Base-by-base conservation (phyloP, 1,140 invertebrate genomes). In the Brachionus rubens region DNA sequence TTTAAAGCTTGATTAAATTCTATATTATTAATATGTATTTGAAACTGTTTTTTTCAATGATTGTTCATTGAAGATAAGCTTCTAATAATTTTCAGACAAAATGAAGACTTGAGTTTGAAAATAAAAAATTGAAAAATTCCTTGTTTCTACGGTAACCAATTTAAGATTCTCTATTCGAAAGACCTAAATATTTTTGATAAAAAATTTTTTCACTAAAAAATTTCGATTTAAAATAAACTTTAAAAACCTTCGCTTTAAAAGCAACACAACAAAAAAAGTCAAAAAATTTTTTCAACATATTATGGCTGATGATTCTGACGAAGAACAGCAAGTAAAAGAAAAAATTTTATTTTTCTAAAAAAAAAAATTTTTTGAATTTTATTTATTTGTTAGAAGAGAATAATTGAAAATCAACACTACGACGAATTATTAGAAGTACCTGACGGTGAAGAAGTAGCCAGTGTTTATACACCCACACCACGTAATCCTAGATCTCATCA, bases 371-470 rank as follows among this genome's bases (percentile, higher is more conserved):
- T 56, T 56, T 9, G n/a, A 56, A 6, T 56, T 50, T 19, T 26
- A 19, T 4, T 4, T 4, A 50, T 50, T 50, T 50, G 3, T 4
- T 30, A 50, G 41, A 50, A 72, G 19, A 72, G 68, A 72, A 19
- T 50, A 50, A 40, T 72, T 50, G 46, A 82, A 50, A 84, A 84
- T 50, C 83, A 83, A 47, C 82, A 81, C 1, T 84, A 83, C 77
- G 83, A 84, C 78, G 83, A 84, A 78, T 80, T 81, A 40, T 46
- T 75, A 41, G 72, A 75, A 54, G 72, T 75, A 83, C 79, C 80
- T 72, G 83, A 84, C 78, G 79, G 79, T 14, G 83, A 84, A 67
- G 83, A 84, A 68, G 81, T 84, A 30, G 81, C 81, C 6, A 84
- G 83, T 77, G 80, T 80, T 3, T 84, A 83, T 67, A 81, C 81